These are phyloP conservation scores for Epistrophella euchroma DNA, from an alignment of 2,888 invertebrate genomes.

Conservation along the genomic window DNA sequence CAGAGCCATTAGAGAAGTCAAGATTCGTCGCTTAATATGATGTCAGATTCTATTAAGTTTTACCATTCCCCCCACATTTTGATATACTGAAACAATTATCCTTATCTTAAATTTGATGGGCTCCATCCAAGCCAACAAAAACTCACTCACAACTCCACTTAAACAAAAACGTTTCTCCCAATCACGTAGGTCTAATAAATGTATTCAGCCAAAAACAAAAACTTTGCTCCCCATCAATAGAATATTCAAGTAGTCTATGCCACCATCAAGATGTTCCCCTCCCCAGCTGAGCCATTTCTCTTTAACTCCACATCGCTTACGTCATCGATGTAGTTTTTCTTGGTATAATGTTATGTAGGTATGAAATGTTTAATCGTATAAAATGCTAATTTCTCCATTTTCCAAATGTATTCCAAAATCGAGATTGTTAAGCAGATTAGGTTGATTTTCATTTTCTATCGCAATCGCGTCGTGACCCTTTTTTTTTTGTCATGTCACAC, in stretches of 20 bases:
- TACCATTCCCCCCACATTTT: background rate
- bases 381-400: constrained; percentile 54
- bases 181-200: constrained; percentile 54
- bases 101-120: constrained; percentile 29
- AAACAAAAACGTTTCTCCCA: constrained; percentile 23
- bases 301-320: constrained; percentile 21
- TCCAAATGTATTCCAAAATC: constrained; percentile 31
- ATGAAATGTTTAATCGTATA: constrained; percentile 26
- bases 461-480: constrained; percentile 38
- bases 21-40: background rate
- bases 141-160: constrained; percentile 28
- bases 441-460: constrained; percentile 25
- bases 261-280: background rate
- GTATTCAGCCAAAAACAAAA: constrained; percentile 36
- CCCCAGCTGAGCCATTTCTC: background rate
- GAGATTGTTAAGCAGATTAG: constrained; percentile 33
- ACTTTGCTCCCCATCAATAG: constrained; percentile 34
- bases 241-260: constrained; percentile 6
- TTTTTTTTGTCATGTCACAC: constrained; percentile 30
- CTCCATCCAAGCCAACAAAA: background rate
- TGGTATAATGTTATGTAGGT: too few relatives aligned
- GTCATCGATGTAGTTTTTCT: constrained; percentile 36
- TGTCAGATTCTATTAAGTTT: constrained; percentile 3
- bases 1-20: background rate
- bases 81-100: constrained; percentile 21